These are phyloP conservation scores for Rallus limicola DNA, from an alignment of 2,113 vertebrate species.

Conservation along the genomic window DNA sequence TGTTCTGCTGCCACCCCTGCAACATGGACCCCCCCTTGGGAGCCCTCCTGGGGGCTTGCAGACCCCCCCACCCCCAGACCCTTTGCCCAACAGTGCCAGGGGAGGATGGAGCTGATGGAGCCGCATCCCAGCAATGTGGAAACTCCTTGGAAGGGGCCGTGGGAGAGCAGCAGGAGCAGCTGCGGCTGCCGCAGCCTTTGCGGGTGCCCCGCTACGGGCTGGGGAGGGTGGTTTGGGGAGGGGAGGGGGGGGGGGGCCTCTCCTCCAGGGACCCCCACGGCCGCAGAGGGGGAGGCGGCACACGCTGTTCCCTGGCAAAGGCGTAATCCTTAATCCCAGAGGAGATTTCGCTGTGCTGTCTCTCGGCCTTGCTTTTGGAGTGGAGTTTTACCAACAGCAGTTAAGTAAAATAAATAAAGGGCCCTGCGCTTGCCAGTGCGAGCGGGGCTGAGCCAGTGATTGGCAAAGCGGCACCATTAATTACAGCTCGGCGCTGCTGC, in stretches of 20 bases:
- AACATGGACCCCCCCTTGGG: accelerated
- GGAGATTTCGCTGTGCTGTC: neutral
- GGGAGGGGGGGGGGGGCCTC: neutral
- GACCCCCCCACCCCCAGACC: neutral
- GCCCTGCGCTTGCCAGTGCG: conserved; percentile 43
- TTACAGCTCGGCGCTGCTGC: conserved; percentile 32
- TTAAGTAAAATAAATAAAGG: conserved; percentile 66
- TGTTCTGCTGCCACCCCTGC: neutral
- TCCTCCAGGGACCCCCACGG: neutral
- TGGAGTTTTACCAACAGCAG: conserved; percentile 63
- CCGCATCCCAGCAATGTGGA: neutral
- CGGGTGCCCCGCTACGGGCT: neutral
- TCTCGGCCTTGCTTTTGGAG: conserved; percentile 36
- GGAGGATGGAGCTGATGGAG: neutral
- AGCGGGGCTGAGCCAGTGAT: conserved; percentile 1
- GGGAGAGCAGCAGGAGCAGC: neutral
- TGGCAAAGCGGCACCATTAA: conserved; percentile 56
- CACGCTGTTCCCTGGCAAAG: neutral
- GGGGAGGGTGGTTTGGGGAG: too few relatives aligned
- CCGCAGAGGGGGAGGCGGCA: neutral
- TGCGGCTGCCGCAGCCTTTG: neutral
- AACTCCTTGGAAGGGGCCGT: neutral
- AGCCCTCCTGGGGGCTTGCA: neutral
- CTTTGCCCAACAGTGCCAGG: neutral
- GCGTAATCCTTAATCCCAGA: neutral